A percentile compares a stretch with the other conserved stretches of the same genome.
phyloP scores from a whole-genome alignment of 2,797 vertebrate genomes.

The Capromys pilorides region DNA sequence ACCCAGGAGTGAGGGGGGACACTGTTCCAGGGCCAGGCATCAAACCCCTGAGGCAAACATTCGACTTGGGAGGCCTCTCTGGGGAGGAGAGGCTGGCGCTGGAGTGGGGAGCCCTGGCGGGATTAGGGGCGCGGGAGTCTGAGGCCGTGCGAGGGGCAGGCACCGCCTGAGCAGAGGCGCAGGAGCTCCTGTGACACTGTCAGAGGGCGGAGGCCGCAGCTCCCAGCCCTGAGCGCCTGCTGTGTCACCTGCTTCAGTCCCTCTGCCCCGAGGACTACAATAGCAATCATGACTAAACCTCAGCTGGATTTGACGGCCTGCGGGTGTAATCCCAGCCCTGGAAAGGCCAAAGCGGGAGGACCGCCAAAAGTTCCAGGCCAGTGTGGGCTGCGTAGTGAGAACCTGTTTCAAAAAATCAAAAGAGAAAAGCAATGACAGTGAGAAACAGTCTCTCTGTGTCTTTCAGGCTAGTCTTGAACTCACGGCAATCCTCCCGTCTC shows the following conservation, averaged over 20 bases:
- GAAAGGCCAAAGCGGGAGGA: background rate
- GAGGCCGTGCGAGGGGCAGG: background rate
- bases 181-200: background rate
- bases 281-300: background rate
- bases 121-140: background rate
- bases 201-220: background rate
- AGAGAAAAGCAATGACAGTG: background rate
- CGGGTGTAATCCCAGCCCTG: background rate
- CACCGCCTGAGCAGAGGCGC: background rate
- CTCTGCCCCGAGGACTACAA: too few species aligned
- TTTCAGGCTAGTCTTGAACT: background rate
- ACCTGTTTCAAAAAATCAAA: background rate
- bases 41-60: constrained; percentile 11
- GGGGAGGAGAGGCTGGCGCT: background rate
- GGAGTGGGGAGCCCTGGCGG: background rate
- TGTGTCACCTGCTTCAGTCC: background rate
- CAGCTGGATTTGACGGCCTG: background rate
- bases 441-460: background rate
- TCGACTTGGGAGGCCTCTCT: background rate
- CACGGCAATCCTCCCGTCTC: background rate
- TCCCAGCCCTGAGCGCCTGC: background rate
- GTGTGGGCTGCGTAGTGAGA: background rate
- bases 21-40: constrained; percentile 4
- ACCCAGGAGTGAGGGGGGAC: constrained; percentile 6
- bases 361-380: background rate